Evolutionary conservation across 1,140 invertebrate genomes (phyloP).

Genomic region (Whitmania pigra): DNA sequence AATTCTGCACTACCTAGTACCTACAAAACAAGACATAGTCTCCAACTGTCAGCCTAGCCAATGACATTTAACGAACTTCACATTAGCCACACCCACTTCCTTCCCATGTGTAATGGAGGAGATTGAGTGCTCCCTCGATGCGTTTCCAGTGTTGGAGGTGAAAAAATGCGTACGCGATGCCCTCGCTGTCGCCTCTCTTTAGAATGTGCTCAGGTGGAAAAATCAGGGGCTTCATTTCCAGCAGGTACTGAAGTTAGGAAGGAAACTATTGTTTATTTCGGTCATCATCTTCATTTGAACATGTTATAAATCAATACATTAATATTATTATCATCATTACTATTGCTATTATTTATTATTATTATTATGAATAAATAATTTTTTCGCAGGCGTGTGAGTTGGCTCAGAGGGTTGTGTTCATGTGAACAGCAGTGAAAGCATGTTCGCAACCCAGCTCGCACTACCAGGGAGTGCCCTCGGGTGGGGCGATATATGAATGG

Average conservation of each 20-base stretch:
- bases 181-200: constrained; percentile 93
- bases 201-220: constrained; percentile 91
- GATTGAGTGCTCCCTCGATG: constrained; percentile 84
- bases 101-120: constrained; percentile 90
- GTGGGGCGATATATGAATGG: too few relatives aligned
- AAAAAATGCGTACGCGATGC: constrained; percentile 90
- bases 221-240: constrained; percentile 90
- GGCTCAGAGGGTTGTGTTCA: too few relatives aligned
- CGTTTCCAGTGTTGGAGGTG: constrained; percentile 92
- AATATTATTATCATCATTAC: too few relatives aligned
- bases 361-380: too few relatives aligned
- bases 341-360: too few relatives aligned
- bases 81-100: constrained; percentile 50
- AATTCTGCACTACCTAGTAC: background rate
- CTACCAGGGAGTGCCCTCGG: too few relatives aligned
- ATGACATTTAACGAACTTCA: too few relatives aligned
- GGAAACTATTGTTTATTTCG: too few relatives aligned
- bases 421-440: too few relatives aligned
- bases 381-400: too few relatives aligned
- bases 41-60: too few relatives aligned
- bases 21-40: background rate
- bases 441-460: too few relatives aligned
- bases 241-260: constrained; percentile 56
- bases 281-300: background rate
- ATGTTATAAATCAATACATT: background rate